Conservation (phyloP, 2,888 invertebrate genomes). For the Capitulum mitella region DNA sequence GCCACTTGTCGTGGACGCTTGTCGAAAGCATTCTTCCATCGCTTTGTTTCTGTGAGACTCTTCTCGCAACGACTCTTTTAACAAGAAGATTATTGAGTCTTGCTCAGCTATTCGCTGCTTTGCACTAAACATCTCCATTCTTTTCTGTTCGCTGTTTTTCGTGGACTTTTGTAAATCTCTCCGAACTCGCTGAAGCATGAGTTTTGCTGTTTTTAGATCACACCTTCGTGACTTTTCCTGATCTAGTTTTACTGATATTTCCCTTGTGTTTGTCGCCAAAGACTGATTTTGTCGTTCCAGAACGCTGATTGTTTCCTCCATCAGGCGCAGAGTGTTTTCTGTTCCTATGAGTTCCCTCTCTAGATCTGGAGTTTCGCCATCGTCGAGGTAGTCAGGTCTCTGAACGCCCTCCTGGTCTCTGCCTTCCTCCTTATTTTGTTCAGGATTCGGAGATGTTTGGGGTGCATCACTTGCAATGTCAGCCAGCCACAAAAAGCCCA, state of each 20-base stretch:
- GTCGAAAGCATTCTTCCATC: background rate
- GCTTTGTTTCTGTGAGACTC: background rate
- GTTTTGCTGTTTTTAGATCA: background rate
- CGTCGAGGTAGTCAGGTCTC: too few relatives aligned
- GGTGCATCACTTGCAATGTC: too few relatives aligned
- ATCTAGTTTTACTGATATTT: background rate
- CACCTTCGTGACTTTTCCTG: background rate
- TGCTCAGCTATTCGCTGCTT: background rate
- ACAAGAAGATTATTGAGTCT: background rate
- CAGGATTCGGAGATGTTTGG: too few relatives aligned
- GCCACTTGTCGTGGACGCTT: too few relatives aligned
- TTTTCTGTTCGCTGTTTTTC: background rate
- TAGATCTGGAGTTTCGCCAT: background rate
- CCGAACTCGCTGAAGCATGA: background rate
- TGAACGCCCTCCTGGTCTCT: too few relatives aligned
- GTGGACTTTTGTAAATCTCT: background rate
- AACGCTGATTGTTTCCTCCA: conserved; percentile 2
- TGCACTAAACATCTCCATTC: background rate
- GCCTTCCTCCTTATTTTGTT: too few relatives aligned
- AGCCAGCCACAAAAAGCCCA: too few relatives aligned
- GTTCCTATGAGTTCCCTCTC: background rate
- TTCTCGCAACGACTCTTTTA: background rate
- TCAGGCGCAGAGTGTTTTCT: background rate
- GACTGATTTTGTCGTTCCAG: background rate
- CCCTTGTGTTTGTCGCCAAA: background rate